These are phyloP conservation scores for Megalops atlanticus DNA, from an alignment of 2,113 vertebrate species.

Conservation along the genomic window DNA sequence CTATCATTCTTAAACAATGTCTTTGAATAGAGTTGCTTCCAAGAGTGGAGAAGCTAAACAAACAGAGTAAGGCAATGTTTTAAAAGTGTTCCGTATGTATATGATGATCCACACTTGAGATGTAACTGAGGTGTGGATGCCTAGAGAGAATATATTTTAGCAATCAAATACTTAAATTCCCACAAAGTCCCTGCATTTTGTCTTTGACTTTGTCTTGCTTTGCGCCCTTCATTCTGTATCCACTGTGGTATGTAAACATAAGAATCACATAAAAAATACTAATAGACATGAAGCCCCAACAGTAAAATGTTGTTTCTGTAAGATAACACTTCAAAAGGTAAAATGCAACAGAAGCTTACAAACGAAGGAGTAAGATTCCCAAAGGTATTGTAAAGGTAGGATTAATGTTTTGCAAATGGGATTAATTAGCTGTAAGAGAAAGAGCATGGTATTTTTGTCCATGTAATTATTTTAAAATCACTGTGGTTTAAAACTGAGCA, in stretches of 20 bases:
- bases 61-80: no score
- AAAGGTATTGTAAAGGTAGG: constrained; percentile 29
- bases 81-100: background rate
- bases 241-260: background rate
- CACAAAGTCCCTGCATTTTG: background rate
- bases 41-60: no score
- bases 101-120: no score
- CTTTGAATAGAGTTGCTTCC: no score
- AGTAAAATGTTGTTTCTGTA: constrained; percentile 27
- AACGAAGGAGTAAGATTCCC: constrained; percentile 20
- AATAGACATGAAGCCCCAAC: constrained; percentile 9
- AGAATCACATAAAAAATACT: background rate
- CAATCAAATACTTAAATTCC: background rate
- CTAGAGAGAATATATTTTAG: background rate
- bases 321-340: constrained; percentile 36
- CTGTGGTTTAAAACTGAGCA: constrained; percentile 33
- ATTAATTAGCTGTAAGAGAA: constrained; percentile 41
- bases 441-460: constrained; percentile 18
- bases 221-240: background rate
- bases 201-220: background rate
- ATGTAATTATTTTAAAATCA: constrained; percentile 32
- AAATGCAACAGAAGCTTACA: constrained; percentile 32
- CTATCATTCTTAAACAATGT: no score
- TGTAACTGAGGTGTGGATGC: background rate
- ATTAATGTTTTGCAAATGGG: constrained; percentile 41